These are phyloP conservation scores for Eptatretus burgeri DNA, from an alignment of 2,113 vertebrate species.

Conservation along the genomic window DNA sequence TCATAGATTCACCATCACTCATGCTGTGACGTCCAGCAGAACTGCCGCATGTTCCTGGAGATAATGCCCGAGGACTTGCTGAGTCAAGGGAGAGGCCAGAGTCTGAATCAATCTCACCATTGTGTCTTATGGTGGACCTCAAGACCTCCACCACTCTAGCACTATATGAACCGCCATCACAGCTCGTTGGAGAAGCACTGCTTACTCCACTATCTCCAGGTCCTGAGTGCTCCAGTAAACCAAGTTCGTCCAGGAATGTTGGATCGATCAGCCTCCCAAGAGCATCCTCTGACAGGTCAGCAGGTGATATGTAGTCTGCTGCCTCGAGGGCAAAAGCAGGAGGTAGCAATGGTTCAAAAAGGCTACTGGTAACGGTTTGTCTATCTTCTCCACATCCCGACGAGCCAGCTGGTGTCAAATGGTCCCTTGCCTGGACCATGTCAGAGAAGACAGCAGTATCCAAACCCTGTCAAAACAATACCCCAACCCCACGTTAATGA, in stretches of 20 bases:
- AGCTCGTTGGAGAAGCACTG: background rate
- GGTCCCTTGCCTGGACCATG: too few species aligned
- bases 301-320: too few species aligned
- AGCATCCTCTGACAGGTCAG: constrained; percentile 46
- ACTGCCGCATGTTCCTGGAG: constrained; percentile 25
- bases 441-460: too few species aligned
- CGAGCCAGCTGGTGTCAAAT: too few species aligned
- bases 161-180: background rate
- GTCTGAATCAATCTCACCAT: constrained; percentile 57
- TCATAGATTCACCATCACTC: constrained; percentile 70
- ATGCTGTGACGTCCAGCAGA: constrained; percentile 74
- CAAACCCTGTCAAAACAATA: too few species aligned
- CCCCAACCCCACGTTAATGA: too few species aligned
- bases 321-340: too few species aligned
- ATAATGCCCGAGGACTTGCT: constrained; percentile 33
- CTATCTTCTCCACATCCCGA: too few species aligned
- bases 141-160: too few species aligned
- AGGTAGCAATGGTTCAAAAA: too few species aligned
- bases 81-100: constrained; percentile 83
- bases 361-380: too few species aligned
- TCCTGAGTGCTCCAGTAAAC: constrained; percentile 71
- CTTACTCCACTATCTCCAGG: constrained; percentile 24
- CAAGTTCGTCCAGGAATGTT: constrained; percentile 91
- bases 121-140: too few species aligned
- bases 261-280: constrained; percentile 57